Base-by-base conservation (phyloP, 2,888 invertebrate genomes). In the Electrophaes corylata region DNA sequence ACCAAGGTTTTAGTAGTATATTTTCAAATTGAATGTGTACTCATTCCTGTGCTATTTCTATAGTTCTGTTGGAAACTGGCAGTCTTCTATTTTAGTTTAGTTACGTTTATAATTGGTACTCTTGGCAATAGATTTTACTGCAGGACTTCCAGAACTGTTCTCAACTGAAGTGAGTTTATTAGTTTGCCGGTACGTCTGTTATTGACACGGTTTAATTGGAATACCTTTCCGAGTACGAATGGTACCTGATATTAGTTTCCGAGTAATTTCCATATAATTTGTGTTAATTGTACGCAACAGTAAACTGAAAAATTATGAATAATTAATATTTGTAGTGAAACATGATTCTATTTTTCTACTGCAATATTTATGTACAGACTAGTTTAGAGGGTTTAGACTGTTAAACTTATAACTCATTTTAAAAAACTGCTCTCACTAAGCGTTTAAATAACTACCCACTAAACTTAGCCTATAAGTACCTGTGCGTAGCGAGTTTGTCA, bases 91-190 rank as follows among this genome's bases (percentile, higher is more conserved):
- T 62, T 45, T 37, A 20, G 33, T 52, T 37, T 18, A 23, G n/a
- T 12, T 12, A 26, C 19, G 16, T 16, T 37, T 37, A 40, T 31
- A 37, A 23, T 48, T n/a, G n/a, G 35, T 43, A n/a, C 11, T 12
- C 39, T 52, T 37, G 20, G 20, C 40, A 44, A 56, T 55, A 50
- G 53, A 58, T 52, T 58, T 23, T 23, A 50, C 35, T 26, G 37
- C 51, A 35, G 49, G 41, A 49, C 52, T 50, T 44, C 39, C 31
- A 26, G 53, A 39, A 49, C 47, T 33, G 29, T 33, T 60, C 23
- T 39, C 31, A 56, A 58, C 50, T 64, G 45, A 56, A 58, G 47
- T 64, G 45, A 44, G 48, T 53, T 47, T 58, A 60, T 64, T 64
- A 60, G 60, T 57, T 60, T 50, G 33, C 37, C 43, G 54, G 35